Evolutionary conservation across 2,113 vertebrate species (phyloP).

Genomic region (Circaetus cinerascens): DNA sequence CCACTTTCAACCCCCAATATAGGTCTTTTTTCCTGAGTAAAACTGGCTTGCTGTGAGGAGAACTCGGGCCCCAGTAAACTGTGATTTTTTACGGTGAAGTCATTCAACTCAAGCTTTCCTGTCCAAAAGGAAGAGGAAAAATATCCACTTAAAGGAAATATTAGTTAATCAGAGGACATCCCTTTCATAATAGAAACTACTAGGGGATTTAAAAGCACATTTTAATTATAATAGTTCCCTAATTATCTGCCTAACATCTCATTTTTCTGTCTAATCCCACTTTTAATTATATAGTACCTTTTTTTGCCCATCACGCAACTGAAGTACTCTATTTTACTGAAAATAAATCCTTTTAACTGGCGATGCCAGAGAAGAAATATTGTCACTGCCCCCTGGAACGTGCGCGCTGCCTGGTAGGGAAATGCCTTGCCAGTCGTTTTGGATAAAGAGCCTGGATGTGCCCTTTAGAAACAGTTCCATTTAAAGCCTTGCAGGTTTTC

Average conservation of each 20-base stretch:
- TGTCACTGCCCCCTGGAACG: conserved; percentile 23
- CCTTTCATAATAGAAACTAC: conserved; percentile 66
- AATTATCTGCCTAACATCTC: conserved; percentile 76
- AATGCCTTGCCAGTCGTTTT: conserved; percentile 14
- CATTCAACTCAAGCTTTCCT: conserved; percentile 49
- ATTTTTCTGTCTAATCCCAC: conserved; percentile 75
- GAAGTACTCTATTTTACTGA: conserved; percentile 64
- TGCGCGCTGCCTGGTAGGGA: background rate
- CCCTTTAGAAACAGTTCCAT: background rate
- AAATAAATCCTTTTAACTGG: conserved; percentile 70
- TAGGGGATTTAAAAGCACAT: conserved; percentile 71
- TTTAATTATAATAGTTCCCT: conserved; percentile 75
- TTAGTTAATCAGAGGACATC: conserved; percentile 68
- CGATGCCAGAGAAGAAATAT: conserved; percentile 53
- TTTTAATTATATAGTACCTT: conserved; percentile 74
- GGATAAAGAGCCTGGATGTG: background rate
- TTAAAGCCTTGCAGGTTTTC: conserved; percentile 3
- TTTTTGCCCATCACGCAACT: conserved; percentile 53
- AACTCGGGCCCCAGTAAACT: background rate
- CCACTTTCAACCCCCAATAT: background rate
- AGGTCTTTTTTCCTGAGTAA: background rate
- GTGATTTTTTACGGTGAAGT: conserved; percentile 41
- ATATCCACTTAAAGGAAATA: conserved; percentile 65
- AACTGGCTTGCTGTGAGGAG: background rate
- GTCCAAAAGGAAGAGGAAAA: conserved; percentile 58